Conservation (phyloP, 2,113 vertebrate species). For the Lipophrys pholis region DNA sequence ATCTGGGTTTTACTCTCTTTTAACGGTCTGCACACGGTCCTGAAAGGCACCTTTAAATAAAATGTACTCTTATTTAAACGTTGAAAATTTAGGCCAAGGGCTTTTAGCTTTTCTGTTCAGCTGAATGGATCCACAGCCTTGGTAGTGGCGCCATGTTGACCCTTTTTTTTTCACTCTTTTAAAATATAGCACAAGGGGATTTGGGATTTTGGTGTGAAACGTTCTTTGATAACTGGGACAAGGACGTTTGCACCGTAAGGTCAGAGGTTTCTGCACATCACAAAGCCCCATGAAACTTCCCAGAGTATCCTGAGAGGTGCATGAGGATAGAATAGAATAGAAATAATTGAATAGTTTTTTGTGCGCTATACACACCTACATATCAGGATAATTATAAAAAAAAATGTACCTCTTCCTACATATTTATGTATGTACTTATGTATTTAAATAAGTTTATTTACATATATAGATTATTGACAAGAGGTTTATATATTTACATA, state of each 20-base stretch:
- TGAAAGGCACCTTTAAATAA: too few relatives aligned
- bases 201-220: constrained; percentile 60
- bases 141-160: constrained; percentile 44
- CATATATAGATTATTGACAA: too few relatives aligned
- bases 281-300: constrained; percentile 1
- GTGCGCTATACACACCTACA: too few relatives aligned
- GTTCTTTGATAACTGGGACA: constrained; percentile 68
- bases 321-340: background rate
- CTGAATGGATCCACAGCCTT: constrained; percentile 65
- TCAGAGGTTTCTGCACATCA: constrained; percentile 19
- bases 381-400: too few relatives aligned
- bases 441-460: too few relatives aligned
- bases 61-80: too few relatives aligned
- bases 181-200: constrained; percentile 61
- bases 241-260: constrained; percentile 39
- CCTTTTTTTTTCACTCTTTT: constrained; percentile 61
- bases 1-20: too few relatives aligned
- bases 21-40: too few relatives aligned
- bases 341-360: too few relatives aligned
- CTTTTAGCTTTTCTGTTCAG: constrained; percentile 52
- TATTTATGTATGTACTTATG: too few relatives aligned
- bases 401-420: too few relatives aligned
- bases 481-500: too few relatives aligned
- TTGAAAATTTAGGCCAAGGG: constrained; percentile 67
- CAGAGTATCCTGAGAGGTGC: background rate